Evolutionary conservation across 1,140 invertebrate species (phyloP), one percentile per base, ranked within the genome.

Genomic region (Eumeta japonica): DNA sequence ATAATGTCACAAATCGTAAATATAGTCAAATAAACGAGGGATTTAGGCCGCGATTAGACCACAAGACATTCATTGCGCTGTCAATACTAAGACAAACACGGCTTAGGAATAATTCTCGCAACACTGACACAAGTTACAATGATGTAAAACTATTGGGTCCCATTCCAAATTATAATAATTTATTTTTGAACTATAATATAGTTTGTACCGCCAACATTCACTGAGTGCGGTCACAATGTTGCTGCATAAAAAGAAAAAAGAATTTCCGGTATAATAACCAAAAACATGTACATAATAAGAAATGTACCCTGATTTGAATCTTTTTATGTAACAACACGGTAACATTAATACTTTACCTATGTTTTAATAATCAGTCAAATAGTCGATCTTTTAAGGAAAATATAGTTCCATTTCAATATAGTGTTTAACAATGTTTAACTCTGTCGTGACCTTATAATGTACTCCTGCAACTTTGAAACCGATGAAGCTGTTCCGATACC

Each of bases 61-160:
- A n/a, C n/a, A n/a, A n/a, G n/a, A n/a, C n/a, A n/a, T n/a, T n/a
- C n/a, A n/a, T n/a, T n/a, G n/a, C n/a, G n/a, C n/a, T n/a, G n/a
- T n/a, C n/a, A 67, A 63, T 61, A 70, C 63, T 66, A 65, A 68
- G 51, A 62, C 54, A 66, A 64, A 67, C 52, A 59, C 37, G 42
- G 52, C 52, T 51, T 50, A 45, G 54, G 46, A 62, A 55, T 62
- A n/a, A n/a, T n/a, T n/a, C n/a, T n/a, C n/a, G n/a, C n/a, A n/a
- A n/a, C n/a, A n/a, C n/a, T n/a, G n/a, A n/a, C n/a, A n/a, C n/a
- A n/a, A n/a, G n/a, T n/a, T n/a, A n/a, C n/a, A n/a, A n/a, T n/a
- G n/a, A n/a, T n/a, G n/a, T n/a, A n/a, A n/a, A 67, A 46, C 62
- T 70, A 68, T 55, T 65, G 66, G 66, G 64, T 74, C 70, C 70